phyloP scores from a whole-genome alignment of 2,888 invertebrate genomes.

The Chrysolina haemoptera region DNA sequence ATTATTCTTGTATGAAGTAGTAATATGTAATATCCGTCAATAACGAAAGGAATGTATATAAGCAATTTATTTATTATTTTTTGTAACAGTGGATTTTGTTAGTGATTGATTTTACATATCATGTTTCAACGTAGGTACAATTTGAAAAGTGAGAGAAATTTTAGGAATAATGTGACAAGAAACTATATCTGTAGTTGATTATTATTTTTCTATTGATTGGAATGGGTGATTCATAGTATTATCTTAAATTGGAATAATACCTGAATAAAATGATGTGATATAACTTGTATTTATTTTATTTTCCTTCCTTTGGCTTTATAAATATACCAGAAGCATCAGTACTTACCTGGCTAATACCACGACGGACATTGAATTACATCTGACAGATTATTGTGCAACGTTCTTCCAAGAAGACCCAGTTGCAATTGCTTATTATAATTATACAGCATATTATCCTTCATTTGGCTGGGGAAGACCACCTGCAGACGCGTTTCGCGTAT shows the following conservation, averaged over 20 bases:
- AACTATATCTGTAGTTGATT: conserved; percentile 27
- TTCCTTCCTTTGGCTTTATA: not conserved
- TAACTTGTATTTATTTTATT: not conserved
- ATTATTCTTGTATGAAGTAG: not conserved
- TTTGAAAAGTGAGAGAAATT: conserved; percentile 32
- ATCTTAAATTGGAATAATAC: conserved; percentile 23
- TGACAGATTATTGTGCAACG: no score
- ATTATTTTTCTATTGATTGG: conserved; percentile 46
- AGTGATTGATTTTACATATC: conserved; percentile 42
- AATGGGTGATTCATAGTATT: conserved; percentile 38
- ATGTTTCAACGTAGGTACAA: conserved; percentile 35
- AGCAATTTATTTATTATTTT: conserved; percentile 29
- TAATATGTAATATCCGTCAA: conserved; percentile 14
- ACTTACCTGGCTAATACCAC: no score
- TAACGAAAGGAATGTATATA: conserved; percentile 24
- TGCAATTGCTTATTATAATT: no score
- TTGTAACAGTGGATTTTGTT: conserved; percentile 14
- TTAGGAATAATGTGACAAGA: conserved; percentile 25
- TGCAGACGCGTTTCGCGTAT: no score
- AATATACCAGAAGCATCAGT: not conserved
- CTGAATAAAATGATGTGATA: conserved; percentile 20
- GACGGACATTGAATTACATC: no score
- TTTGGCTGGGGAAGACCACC: no score
- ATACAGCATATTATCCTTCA: no score
- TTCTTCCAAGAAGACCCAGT: no score